These are phyloP conservation scores for Leucophora obtusa DNA, from an alignment of 2,888 invertebrate genomes.

Conservation along the genomic window DNA sequence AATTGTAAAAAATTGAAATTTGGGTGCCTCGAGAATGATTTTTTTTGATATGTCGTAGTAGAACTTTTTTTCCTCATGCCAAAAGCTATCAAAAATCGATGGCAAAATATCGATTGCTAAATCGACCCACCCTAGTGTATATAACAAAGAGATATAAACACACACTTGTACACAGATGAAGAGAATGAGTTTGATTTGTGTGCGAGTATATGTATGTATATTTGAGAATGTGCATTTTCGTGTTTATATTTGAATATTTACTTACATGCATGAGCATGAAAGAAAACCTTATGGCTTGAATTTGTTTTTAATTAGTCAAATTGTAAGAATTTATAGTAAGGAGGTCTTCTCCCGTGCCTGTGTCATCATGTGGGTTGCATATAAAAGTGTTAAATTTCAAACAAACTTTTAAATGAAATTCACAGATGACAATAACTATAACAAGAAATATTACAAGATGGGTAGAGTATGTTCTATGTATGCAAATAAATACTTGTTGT, in stretches of 20 bases:
- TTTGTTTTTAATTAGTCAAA: slow-evolving; percentile 64
- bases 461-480: background rate
- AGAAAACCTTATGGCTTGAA: slow-evolving; percentile 44
- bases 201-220: background rate
- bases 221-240: slow-evolving; percentile 3
- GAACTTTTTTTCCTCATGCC: too few species aligned
- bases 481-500: background rate
- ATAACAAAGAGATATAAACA: background rate
- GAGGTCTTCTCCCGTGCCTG: background rate
- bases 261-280: slow-evolving; percentile 1
- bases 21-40: too few species aligned
- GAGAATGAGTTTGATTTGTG: slow-evolving; percentile 16
- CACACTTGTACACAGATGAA: background rate
- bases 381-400: slow-evolving; percentile 37
- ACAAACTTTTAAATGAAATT: slow-evolving; percentile 9
- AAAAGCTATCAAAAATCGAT: too few species aligned
- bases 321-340: slow-evolving; percentile 36
- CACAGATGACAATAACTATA: background rate
- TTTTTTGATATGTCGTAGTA: too few species aligned
- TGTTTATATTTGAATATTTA: slow-evolving; percentile 13
- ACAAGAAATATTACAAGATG: background rate
- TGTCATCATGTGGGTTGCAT: background rate
- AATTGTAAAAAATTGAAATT: too few species aligned
- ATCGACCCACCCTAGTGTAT: too few species aligned
- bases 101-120: too few species aligned